Conservation (phyloP, 2,113 vertebrate genomes). For the Pipa parva region DNA sequence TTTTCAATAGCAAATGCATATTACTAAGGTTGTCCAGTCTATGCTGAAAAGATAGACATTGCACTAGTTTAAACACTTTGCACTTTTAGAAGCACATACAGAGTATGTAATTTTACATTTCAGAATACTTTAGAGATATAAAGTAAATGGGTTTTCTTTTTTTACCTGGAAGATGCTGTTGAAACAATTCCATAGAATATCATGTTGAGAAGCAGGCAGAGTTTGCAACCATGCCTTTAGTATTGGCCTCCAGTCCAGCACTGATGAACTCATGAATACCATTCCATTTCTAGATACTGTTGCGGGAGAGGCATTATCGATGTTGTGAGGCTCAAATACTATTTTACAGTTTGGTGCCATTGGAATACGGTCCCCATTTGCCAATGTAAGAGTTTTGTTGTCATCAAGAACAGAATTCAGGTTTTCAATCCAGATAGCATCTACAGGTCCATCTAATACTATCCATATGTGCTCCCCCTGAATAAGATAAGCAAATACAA, state of each 20-base stretch:
- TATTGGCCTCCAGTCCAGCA: conserved; percentile 64
- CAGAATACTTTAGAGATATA: neutral
- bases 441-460: conserved; percentile 67
- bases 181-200: conserved; percentile 63
- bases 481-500: conserved; percentile 11
- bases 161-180: conserved; percentile 69
- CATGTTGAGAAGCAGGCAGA: conserved; percentile 57
- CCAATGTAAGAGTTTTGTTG: conserved; percentile 71
- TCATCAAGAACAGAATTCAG: conserved; percentile 70
- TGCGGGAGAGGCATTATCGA: conserved; percentile 72
- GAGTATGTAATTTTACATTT: neutral
- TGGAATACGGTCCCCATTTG: conserved; percentile 68
- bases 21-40: too few relatives aligned
- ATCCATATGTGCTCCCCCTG: conserved; percentile 70
- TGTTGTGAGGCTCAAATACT: conserved; percentile 72
- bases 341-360: conserved; percentile 72
- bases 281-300: conserved; percentile 71
- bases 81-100: neutral
- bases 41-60: too few relatives aligned
- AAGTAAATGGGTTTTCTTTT: too few relatives aligned
- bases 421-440: conserved; percentile 73
- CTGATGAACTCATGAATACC: conserved; percentile 74
- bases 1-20: too few relatives aligned
- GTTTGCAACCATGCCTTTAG: conserved; percentile 66
- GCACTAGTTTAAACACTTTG: too few relatives aligned